These are phyloP conservation scores for Epinotia ramella DNA, from an alignment of 2,888 invertebrate genomes.

Conservation along the genomic window DNA sequence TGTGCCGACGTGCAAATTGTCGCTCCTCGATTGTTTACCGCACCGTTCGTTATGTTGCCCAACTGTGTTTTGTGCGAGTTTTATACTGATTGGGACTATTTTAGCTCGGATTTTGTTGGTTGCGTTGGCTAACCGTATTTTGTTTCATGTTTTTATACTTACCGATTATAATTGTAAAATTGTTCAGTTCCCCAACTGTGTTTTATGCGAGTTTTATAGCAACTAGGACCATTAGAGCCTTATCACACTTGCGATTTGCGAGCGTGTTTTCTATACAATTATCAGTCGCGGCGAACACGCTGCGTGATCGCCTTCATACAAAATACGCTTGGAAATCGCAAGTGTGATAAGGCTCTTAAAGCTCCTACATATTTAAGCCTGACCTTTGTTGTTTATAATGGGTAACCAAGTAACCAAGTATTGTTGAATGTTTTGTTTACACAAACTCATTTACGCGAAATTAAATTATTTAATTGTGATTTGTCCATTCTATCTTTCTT, in stretches of 20 bases:
- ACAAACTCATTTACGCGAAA: too few relatives aligned
- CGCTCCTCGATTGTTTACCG: conserved; percentile 47
- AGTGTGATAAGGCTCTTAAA: too few relatives aligned
- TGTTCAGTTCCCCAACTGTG: conserved; percentile 22
- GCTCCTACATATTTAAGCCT: neutral
- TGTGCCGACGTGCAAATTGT: conserved; percentile 73
- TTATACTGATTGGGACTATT: conserved; percentile 16
- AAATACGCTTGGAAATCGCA: too few relatives aligned
- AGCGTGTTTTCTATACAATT: too few relatives aligned
- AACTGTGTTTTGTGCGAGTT: conserved; percentile 28
- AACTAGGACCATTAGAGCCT: neutral
- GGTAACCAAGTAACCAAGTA: conserved; percentile 12
- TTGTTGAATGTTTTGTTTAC: neutral
- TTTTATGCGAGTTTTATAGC: conserved; percentile 20
- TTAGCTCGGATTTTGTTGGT: conserved; percentile 8
- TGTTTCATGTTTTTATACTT: neutral
- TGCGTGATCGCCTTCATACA: too few relatives aligned
- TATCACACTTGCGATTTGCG: too few relatives aligned
- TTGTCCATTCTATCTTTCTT: too few relatives aligned
- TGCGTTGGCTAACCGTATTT: conserved; percentile 29
- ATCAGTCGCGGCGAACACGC: too few relatives aligned
- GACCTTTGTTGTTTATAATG: conserved; percentile 20
- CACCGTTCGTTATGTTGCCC: conserved; percentile 34
- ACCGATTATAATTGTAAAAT: neutral
- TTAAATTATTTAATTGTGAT: too few relatives aligned